A percentile compares a stretch with the other conserved stretches of the same genome.
These are phyloP conservation scores for Pachypanchax playfairii DNA, from an alignment of 2,113 vertebrate species.

Conservation along the genomic window DNA sequence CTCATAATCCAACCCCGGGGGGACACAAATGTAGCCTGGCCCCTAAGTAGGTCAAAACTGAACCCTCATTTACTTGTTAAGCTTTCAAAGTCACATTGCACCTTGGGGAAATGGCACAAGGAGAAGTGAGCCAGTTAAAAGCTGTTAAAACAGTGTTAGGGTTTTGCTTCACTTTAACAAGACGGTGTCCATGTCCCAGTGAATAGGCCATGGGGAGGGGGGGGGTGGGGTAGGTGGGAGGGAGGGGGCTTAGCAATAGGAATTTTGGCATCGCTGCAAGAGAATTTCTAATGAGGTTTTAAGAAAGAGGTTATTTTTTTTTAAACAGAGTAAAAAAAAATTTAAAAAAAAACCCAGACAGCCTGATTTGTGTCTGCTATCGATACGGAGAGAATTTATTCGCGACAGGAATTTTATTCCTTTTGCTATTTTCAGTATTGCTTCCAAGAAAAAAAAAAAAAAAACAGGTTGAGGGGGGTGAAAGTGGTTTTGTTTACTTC, in stretches of 20 bases:
- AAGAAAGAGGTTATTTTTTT: constrained; percentile 73
- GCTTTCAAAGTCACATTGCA: constrained; percentile 75
- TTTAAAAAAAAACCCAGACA: constrained; percentile 15
- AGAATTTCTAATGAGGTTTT: constrained; percentile 78
- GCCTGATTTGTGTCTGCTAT: constrained; percentile 34
- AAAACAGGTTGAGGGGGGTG: constrained; percentile 28
- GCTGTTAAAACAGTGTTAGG: constrained; percentile 55
- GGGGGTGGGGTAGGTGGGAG: too few species aligned
- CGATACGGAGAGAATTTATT: constrained; percentile 61
- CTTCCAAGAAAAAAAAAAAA: constrained; percentile 40
- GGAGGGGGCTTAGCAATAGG: constrained; percentile 61
- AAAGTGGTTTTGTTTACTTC: constrained; percentile 71
- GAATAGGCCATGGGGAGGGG: constrained; percentile 49
- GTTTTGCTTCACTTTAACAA: constrained; percentile 58
- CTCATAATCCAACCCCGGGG: constrained; percentile 33
- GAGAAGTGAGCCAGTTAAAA: constrained; percentile 62
- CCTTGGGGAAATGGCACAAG: constrained; percentile 65
- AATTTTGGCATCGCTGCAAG: constrained; percentile 75
- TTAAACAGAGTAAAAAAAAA: too few species aligned
- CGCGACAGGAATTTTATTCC: constrained; percentile 64
- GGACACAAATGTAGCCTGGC: constrained; percentile 53
- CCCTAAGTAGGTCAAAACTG: constrained; percentile 65
- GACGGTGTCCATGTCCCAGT: constrained; percentile 68
- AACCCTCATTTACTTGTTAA: constrained; percentile 62
- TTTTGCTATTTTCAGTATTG: constrained; percentile 72